Evolutionary conservation across 2,113 vertebrate species (phyloP).

Genomic region (Fregata magnificens): DNA sequence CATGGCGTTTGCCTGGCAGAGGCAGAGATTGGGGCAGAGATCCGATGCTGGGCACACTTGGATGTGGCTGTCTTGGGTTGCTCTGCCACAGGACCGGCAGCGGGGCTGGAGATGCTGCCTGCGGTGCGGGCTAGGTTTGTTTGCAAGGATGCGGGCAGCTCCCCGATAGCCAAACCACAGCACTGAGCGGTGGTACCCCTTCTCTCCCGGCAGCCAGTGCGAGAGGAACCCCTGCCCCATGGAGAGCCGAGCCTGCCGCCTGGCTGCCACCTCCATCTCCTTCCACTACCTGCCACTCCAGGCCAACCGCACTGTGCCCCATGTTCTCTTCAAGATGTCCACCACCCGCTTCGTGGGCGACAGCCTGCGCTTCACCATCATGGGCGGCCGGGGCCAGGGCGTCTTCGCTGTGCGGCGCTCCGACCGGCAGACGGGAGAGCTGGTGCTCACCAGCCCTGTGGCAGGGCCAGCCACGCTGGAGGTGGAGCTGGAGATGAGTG

Average conservation of each 20-base stretch:
- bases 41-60: rapidly evolving
- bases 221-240: slow-evolving; percentile 84
- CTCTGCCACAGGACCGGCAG: rapidly evolving
- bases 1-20: neutral
- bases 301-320: slow-evolving; percentile 79
- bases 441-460: slow-evolving; percentile 80
- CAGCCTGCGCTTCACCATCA: slow-evolving; percentile 79
- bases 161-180: neutral
- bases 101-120: neutral
- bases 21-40: neutral
- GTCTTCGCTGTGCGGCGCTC: slow-evolving; percentile 78
- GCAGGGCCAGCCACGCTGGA: slow-evolving; percentile 78
- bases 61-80: neutral
- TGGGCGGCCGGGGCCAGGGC: slow-evolving; percentile 34
- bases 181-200: neutral
- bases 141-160: neutral
- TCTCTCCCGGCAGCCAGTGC: slow-evolving; percentile 76
- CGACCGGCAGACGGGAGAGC: slow-evolving; percentile 78
- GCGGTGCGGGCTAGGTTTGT: rapidly evolving
- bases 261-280: slow-evolving; percentile 81
- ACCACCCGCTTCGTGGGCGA: slow-evolving; percentile 74
- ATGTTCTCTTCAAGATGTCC: slow-evolving; percentile 82
- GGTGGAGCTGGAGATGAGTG: slow-evolving; percentile 87
- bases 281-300: slow-evolving; percentile 84
- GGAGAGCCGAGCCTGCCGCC: slow-evolving; percentile 73